A percentile compares a stretch with the other conserved stretches of the same genome.
Conservation (phyloP, 2,113 vertebrate genomes). For the Agapornis roseicollis region DNA sequence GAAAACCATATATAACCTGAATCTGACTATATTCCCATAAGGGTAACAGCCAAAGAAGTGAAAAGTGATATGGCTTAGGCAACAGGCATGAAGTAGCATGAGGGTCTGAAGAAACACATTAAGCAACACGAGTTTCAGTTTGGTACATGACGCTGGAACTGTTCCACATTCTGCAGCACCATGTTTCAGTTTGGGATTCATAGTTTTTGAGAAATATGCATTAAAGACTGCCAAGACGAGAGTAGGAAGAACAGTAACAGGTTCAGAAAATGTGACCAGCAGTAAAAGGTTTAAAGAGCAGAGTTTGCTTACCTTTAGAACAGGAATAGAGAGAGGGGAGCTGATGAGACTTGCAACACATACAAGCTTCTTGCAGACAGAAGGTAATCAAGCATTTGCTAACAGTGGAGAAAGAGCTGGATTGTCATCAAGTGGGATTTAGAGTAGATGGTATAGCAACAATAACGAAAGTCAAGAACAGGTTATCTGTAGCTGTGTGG, state of each 20-base stretch:
- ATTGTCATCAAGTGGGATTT: not conserved
- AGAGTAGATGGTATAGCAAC: not conserved
- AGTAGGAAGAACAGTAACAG: not conserved
- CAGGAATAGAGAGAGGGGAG: not conserved
- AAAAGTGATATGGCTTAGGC: not conserved
- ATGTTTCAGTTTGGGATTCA: not conserved
- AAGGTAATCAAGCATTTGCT: not conserved
- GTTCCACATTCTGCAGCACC: not conserved
- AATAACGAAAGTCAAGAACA: not conserved
- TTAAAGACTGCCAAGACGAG: not conserved
- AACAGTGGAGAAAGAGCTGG: not conserved
- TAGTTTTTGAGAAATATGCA: not conserved
- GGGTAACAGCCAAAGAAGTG: not conserved
- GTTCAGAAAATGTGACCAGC: not conserved
- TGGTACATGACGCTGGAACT: not conserved
- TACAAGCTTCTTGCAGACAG: not conserved
- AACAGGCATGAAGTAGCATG: not conserved
- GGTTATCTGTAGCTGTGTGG: not conserved
- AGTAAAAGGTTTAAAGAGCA: not conserved
- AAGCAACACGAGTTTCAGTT: not conserved
- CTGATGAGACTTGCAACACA: not conserved
- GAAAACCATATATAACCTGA: not conserved
- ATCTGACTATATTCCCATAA: not conserved
- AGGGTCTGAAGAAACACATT: rapidly evolving
- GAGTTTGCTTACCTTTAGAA: not conserved